Percentiles rank a stretch among this genome's conserved stretches.
Evolutionary conservation across 1,140 invertebrate genomes (phyloP).

Genomic region (Leptopilina clavipes): DNA sequence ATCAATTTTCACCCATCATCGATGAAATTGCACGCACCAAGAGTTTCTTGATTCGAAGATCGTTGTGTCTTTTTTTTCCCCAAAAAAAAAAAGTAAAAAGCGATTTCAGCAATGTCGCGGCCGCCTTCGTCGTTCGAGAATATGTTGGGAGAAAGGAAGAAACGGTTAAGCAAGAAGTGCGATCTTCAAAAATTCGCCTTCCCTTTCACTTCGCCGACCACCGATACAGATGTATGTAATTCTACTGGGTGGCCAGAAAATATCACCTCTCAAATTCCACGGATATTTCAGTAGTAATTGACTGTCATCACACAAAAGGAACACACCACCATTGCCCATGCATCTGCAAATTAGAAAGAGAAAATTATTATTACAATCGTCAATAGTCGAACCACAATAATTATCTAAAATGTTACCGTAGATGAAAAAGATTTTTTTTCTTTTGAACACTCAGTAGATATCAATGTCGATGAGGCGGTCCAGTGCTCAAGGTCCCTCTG

Average conservation of each 20-base stretch:
- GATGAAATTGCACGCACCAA: neutral
- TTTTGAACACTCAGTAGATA: neutral
- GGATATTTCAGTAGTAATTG: neutral
- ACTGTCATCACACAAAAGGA: neutral
- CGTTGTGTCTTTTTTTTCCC: neutral
- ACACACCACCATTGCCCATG: no score
- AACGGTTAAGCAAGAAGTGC: conserved; percentile 48
- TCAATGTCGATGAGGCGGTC: conserved; percentile 55
- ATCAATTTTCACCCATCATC: neutral
- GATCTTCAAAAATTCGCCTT: conserved; percentile 66
- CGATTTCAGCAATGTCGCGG: neutral
- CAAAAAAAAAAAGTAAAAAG: conserved; percentile 5
- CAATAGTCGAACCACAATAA: no score
- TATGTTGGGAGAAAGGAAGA: conserved; percentile 57
- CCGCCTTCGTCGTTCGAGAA: no score
- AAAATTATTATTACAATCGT: no score
- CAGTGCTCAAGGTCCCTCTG: conserved; percentile 55
- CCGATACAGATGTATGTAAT: conserved; percentile 56
- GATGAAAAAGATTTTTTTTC: neutral
- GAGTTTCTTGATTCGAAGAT: neutral
- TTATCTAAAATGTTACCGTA: no score
- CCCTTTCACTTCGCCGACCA: conserved; percentile 66
- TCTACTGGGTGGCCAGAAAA: conserved; percentile 28
- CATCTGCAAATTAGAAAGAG: no score
- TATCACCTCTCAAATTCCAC: neutral